phyloP scores from a whole-genome alignment of 2,797 vertebrate genomes.

The Scolopax bukidnonensis region DNA sequence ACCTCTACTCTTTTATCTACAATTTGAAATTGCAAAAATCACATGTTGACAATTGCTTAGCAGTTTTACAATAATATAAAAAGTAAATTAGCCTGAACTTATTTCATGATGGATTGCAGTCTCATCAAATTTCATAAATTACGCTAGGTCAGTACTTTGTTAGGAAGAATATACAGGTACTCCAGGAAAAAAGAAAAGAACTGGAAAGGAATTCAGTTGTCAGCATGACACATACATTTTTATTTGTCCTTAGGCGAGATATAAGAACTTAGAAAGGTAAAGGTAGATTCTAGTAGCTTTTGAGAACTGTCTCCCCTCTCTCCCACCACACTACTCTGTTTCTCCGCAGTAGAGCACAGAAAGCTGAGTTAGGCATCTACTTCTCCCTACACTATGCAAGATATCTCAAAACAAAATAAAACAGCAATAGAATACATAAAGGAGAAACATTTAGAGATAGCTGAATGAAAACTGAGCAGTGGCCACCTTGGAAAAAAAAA shows the following conservation, averaged over 20 bases:
- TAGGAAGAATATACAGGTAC: neutral
- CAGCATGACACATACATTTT: neutral
- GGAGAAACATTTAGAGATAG: neutral
- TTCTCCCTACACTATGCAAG: neutral
- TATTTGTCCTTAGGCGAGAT: neutral
- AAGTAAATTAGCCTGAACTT: neutral
- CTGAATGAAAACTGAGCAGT: neutral
- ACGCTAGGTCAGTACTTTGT: neutral
- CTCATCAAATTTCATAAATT: neutral
- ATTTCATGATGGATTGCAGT: neutral
- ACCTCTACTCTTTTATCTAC: neutral
- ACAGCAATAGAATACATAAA: neutral
- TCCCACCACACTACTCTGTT: neutral
- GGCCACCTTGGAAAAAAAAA: neutral
- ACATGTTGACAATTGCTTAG: neutral
- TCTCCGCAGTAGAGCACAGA: neutral
- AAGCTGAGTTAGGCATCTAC: neutral
- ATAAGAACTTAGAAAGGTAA: neutral
- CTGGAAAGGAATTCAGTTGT: neutral
- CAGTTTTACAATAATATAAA: neutral
- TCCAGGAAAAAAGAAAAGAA: neutral
- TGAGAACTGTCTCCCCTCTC: neutral
- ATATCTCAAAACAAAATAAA: neutral
- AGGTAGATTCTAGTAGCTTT: neutral
- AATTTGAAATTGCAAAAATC: neutral